Base-by-base conservation (phyloP, 2,797 vertebrate species). In the Pangasius djambal region DNA sequence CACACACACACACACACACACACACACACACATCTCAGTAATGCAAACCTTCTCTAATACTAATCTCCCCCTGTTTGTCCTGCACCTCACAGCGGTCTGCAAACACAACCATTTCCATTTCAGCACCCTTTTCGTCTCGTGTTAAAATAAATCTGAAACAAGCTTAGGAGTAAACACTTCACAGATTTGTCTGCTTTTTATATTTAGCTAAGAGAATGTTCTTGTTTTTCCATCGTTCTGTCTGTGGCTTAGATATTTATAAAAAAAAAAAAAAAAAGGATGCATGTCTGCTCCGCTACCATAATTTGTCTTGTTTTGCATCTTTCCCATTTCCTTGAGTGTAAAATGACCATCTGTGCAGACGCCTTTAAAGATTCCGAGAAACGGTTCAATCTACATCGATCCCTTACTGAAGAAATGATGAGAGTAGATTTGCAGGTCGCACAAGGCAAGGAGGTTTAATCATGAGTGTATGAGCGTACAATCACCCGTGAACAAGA, bases 231-330 rank as follows among this genome's bases (percentile, higher is more conserved):
- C 55, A 69, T 79, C 15, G 89, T 91, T 91, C 91, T 89, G 89
- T 92, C 92, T 95, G 94, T 93, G 95, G 86, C 89, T 31, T 82
- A 93, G 91, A 90, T 95, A 95, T 96, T 95, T 96, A 94, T 95
- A 95, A 25, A 40, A 40, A 1, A 6, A 3, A 15, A 3, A 15
- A 16, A n/a, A 95, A 94, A 75, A 88, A 86, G 93, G 92, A 93
- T 94, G 91, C 89, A 88, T 55, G 93, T 94, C 94, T 94, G 94
- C 91, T 91, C 92, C 90, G 79, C 86, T 91, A 89, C 92, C 93
- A 89, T 94, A 91, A 89, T 94, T 94, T 93, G 86, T 8, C 91
- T 93, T 92, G 91, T 93, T 94, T 92, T 95, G 86, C 86, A 92
- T 94, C 92, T 92, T 89, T 89, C 92, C 65, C 82, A 86, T 89